A percentile compares a stretch with the other conserved stretches of the same genome.
Conservation (phyloP, 35 echinoderm and acorn worm genomes). For the Anneissia japonica region DNA sequence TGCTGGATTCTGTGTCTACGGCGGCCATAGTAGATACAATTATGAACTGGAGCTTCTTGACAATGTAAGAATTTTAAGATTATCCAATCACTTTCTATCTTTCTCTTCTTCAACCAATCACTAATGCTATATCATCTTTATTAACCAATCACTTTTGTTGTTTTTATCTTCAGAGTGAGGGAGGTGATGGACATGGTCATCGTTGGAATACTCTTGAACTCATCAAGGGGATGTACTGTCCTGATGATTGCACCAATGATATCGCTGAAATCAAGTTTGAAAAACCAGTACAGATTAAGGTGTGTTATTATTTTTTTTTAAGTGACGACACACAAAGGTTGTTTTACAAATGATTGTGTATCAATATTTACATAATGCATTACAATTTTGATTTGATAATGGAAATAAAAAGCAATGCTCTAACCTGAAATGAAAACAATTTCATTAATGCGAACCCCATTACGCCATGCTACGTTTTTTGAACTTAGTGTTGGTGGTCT, state of each 20-base stretch:
- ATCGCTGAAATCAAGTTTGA: conserved; percentile 98
- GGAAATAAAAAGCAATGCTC: no score
- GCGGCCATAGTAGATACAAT: conserved; percentile 85
- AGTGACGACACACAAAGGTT: no score
- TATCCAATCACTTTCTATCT: background rate
- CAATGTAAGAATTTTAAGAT: conserved; percentile 55
- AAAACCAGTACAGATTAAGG: conserved; percentile 85
- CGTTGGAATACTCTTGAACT: conserved; percentile 92
- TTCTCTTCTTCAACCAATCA: no score
- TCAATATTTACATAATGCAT: no score
- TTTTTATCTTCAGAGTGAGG: conserved; percentile 58
- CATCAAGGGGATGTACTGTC: conserved; percentile 75
- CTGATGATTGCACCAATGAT: conserved; percentile 63
- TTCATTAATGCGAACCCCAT: no score
- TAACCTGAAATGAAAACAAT: no score
- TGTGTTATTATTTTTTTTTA: no score
- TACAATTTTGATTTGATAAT: no score
- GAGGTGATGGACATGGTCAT: conserved; percentile 81
- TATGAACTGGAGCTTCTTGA: conserved; percentile 94
- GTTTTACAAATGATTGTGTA: no score
- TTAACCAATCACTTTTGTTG: background rate
- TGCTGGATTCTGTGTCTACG: conserved; percentile 90
- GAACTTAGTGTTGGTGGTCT: no score
- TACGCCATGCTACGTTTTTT: no score
- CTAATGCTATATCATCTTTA: no score